Conservation (phyloP, 2,888 invertebrate species). For the Bedellia somnulentella region DNA sequence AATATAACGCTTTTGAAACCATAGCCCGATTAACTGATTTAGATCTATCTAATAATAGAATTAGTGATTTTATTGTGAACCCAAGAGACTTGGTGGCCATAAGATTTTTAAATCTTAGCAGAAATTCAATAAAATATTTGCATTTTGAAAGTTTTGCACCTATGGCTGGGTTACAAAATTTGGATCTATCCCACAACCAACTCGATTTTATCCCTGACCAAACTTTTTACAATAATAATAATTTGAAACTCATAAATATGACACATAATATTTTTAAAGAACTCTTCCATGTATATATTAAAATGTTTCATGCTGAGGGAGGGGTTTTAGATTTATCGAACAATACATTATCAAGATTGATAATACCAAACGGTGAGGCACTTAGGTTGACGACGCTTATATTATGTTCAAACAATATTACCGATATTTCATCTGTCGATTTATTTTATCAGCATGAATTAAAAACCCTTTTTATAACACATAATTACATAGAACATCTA, state of each 20-base stretch:
- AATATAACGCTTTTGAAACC: slow-evolving; percentile 34
- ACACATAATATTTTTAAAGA: slow-evolving; percentile 26
- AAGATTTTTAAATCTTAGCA: slow-evolving; percentile 33
- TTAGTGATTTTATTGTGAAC: slow-evolving; percentile 27
- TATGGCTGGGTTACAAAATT: slow-evolving; percentile 33
- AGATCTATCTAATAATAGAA: slow-evolving; percentile 32
- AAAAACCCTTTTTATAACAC: slow-evolving; percentile 24
- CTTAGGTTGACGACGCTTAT: slow-evolving; percentile 21
- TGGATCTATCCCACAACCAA: slow-evolving; percentile 38
- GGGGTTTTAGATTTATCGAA: slow-evolving; percentile 40
- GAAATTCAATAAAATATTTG: slow-evolving; percentile 24
- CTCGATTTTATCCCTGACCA: slow-evolving; percentile 28
- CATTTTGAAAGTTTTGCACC: slow-evolving; percentile 27
- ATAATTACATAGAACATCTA: slow-evolving; percentile 25
- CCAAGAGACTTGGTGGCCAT: slow-evolving; percentile 24
- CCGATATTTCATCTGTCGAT: slow-evolving; percentile 21
- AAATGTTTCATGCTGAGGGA: slow-evolving; percentile 30
- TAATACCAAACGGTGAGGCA: slow-evolving; percentile 27
- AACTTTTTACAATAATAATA: slow-evolving; percentile 23
- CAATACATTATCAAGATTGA: slow-evolving; percentile 25
- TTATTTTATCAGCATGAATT: slow-evolving; percentile 25
- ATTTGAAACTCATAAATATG: slow-evolving; percentile 32
- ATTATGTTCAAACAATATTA: slow-evolving; percentile 32
- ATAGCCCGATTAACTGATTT: slow-evolving; percentile 24
- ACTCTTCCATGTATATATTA: slow-evolving; percentile 23